These are phyloP conservation scores for Sphaeramia orbicularis DNA, from an alignment of 2,797 vertebrate genomes.

Conservation along the genomic window DNA sequence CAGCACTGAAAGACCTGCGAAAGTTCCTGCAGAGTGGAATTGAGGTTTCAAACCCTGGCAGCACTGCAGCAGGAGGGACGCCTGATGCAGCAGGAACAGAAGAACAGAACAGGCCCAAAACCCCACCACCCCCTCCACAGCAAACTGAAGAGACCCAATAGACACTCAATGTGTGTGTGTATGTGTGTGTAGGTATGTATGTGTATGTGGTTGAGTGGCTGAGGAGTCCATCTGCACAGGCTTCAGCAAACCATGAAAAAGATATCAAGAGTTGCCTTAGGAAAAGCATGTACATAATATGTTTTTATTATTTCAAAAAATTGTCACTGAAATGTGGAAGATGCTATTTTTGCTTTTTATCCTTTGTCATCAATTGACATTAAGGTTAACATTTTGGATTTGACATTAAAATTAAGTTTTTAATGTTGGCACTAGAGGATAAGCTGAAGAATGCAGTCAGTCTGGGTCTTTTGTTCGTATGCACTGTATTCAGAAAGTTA, in stretches of 20 bases:
- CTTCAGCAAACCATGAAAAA: slow-evolving; percentile 17
- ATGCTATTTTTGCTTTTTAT: slow-evolving; percentile 20
- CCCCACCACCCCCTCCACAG: slow-evolving; percentile 54
- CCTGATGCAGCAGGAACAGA: slow-evolving; percentile 46
- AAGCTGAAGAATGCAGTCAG: neutral
- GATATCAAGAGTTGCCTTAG: slow-evolving; percentile 43
- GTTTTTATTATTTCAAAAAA: slow-evolving; percentile 15
- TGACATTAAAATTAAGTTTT: slow-evolving; percentile 19
- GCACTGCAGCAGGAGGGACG: slow-evolving; percentile 66
- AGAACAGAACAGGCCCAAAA: slow-evolving; percentile 63
- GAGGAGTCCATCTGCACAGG: slow-evolving; percentile 13
- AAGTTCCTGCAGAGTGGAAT: slow-evolving; percentile 91
- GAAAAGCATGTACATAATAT: slow-evolving; percentile 32
- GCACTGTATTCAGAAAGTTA: neutral
- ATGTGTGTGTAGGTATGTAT: slow-evolving; percentile 18
- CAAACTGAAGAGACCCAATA: slow-evolving; percentile 72
- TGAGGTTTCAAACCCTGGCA: slow-evolving; percentile 68
- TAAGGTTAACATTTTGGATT: slow-evolving; percentile 6
- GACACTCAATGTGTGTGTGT: slow-evolving; percentile 25
- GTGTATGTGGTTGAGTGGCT: slow-evolving; percentile 17
- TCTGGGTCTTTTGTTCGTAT: neutral
- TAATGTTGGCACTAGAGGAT: slow-evolving; percentile 2
- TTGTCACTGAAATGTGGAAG: neutral
- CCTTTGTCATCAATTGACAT: neutral
- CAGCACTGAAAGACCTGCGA: slow-evolving; percentile 94